phyloP scores from a whole-genome alignment of 2,888 invertebrate species.

The Erebia palarica region DNA sequence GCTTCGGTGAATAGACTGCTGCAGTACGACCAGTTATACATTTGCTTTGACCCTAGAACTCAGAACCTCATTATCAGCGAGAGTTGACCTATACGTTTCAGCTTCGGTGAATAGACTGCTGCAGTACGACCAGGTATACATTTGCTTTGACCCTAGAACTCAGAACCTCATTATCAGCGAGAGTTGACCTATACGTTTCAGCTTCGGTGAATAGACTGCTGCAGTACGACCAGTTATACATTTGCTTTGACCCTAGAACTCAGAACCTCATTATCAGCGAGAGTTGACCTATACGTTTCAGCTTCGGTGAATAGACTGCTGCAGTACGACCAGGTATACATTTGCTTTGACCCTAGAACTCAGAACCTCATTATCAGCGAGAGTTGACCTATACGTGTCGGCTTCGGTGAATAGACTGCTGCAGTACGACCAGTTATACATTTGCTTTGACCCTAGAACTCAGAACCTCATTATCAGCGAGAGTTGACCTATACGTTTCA shows the following conservation, averaged over 20 bases:
- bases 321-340: slow-evolving; percentile 88
- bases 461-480: no score
- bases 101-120: slow-evolving; percentile 92
- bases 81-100: slow-evolving; percentile 90
- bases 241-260: no score
- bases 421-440: slow-evolving; percentile 88
- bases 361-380: no score
- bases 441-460: no score
- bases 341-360: no score
- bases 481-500: slow-evolving; percentile 90
- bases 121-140: slow-evolving; percentile 88
- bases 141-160: no score
- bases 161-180: no score
- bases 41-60: no score
- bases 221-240: slow-evolving; percentile 88
- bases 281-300: slow-evolving; percentile 90
- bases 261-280: no score
- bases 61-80: no score
- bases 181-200: slow-evolving; percentile 90
- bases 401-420: slow-evolving; percentile 92
- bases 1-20: slow-evolving; percentile 92
- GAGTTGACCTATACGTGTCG: slow-evolving; percentile 90
- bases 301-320: slow-evolving; percentile 92
- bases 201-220: slow-evolving; percentile 92
- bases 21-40: slow-evolving; percentile 88